Base-by-base conservation (phyloP, 2,888 invertebrate genomes). In the Antheraea assamensis region DNA sequence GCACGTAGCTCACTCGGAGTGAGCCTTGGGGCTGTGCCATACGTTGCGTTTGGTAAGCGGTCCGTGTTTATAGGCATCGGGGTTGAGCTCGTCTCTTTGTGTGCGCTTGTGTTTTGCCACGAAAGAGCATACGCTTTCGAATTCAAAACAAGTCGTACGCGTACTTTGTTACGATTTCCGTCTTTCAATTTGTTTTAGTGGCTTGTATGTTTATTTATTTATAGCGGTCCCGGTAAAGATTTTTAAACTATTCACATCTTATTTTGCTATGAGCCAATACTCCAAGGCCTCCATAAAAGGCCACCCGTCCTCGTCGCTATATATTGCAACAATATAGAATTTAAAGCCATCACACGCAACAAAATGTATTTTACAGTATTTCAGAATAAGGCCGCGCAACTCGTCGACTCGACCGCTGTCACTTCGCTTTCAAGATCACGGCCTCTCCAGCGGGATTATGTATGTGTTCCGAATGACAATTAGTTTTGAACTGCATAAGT, bases 391-490 rank as follows among this genome's bases (percentile, higher is more conserved):
- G 82, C 80, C 81, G 81, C 82, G 15, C 61, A 61, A 13, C 27
- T 61, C 61, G 61, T 61, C 78, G 78, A 76, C 72, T 66, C 82
- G 80, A 74, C 81, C 80, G 85, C 82, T 86, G 87, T 88, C 88
- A 88, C 82, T 85, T 84, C 76, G 76, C 85, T 88, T 87, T 89
- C 87, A 91, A 92, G 92, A 92, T 91, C 91, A 91, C 82, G 90
- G 88, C 87, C 90, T 88, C 86, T 86, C 85, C 80, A 82, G 77
- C 81, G 83, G 87, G 89, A 91, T 91, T 91, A 90, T 86, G 88
- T 88, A 88, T 90, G 91, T 88, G 89, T 83, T 79, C 81, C 81
- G 92, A 90, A 92, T 92, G 87, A 86, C 89, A 92, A 92, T 90
- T 87, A 90, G 87, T 82, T 85, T 81, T 75, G 81, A 85, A 86